Conservation (phyloP, 2,888 invertebrate species). For the Eristalis pertinax region DNA sequence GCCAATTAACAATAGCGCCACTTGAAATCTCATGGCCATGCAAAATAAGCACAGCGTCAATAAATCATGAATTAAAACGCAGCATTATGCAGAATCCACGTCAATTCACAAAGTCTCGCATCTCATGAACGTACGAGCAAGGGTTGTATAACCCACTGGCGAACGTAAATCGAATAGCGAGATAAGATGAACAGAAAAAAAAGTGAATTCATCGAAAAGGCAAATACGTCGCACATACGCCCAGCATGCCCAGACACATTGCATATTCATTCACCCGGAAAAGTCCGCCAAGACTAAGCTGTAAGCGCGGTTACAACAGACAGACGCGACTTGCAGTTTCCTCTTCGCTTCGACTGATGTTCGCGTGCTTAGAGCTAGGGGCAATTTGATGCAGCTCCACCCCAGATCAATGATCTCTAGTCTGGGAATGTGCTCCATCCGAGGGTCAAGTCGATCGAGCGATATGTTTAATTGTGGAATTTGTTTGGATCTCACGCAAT, state of each 20-base stretch:
- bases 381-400: background rate
- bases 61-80: background rate
- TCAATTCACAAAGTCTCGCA: background rate
- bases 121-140: background rate
- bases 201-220: background rate
- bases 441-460: conserved; percentile 13
- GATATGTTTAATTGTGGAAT: background rate
- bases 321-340: background rate
- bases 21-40: background rate
- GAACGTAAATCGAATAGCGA: background rate
- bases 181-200: conserved; percentile 23
- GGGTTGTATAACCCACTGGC: background rate
- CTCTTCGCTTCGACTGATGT: background rate
- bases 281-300: background rate
- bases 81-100: background rate
- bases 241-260: conserved; percentile 30
- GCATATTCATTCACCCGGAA: conserved; percentile 49
- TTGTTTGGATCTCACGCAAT: conserved; percentile 20
- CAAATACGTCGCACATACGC: conserved; percentile 41
- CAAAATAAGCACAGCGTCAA: background rate
- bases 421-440: background rate
- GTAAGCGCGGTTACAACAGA: background rate
- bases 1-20: background rate
- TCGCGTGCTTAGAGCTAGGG: background rate
- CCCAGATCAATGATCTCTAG: conserved; percentile 31